Conservation (phyloP, 2,888 invertebrate genomes). For the Teleiodes luculella region DNA sequence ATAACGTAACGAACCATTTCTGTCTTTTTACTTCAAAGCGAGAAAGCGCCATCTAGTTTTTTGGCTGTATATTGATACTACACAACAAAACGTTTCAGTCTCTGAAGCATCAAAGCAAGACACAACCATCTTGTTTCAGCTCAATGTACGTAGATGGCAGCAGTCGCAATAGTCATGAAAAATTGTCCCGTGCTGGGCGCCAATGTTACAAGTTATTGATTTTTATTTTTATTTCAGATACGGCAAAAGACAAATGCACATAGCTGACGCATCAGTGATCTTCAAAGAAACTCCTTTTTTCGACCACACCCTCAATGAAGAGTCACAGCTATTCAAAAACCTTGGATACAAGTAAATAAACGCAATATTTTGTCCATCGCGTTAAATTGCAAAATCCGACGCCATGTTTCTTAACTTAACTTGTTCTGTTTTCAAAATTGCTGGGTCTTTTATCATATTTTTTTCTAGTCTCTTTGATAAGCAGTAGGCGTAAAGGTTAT, state of each 20-base stretch:
- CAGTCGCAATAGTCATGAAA: too few species aligned
- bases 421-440: slow-evolving; percentile 3
- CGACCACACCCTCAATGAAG: slow-evolving; percentile 47
- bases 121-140: not conserved
- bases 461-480: not conserved
- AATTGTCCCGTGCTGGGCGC: not conserved
- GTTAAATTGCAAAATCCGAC: not conserved
- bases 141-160: not conserved
- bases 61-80: too few species aligned
- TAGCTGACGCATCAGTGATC: slow-evolving; percentile 66
- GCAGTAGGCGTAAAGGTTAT: too few species aligned
- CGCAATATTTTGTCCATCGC: slow-evolving; percentile 6
- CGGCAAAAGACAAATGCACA: slow-evolving; percentile 69
- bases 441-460: slow-evolving; percentile 4
- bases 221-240: slow-evolving; percentile 49
- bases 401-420: not conserved
- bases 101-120: too few species aligned
- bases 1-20: too few species aligned
- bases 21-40: too few species aligned
- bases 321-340: slow-evolving; percentile 54
- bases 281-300: slow-evolving; percentile 65
- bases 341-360: slow-evolving; percentile 56
- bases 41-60: too few species aligned
- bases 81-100: not conserved
- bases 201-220: not conserved